phyloP scores from a whole-genome alignment of 2,797 vertebrate species.

The Lycodopsis pacificus region DNA sequence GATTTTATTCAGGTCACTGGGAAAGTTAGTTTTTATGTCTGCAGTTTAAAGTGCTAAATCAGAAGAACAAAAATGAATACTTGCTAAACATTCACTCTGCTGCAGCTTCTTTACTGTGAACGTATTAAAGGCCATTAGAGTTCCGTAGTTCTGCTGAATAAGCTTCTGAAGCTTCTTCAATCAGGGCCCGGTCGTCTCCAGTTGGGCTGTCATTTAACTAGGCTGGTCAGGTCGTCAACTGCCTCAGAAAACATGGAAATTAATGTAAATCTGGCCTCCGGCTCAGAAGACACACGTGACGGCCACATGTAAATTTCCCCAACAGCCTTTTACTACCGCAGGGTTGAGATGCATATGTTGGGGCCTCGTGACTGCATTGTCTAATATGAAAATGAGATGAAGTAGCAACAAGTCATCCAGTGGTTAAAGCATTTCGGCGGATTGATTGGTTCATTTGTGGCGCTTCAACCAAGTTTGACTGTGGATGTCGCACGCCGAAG shows the following conservation, averaged over 20 bases:
- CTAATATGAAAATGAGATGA: conserved; percentile 41
- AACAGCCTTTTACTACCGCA: conserved; percentile 44
- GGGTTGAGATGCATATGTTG: conserved; percentile 20
- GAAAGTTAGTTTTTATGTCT: not conserved
- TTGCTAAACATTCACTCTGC: not conserved
- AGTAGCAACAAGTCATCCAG: conserved; percentile 5
- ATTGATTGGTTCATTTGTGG: not conserved
- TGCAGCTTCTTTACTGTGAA: not conserved
- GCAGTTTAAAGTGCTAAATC: conserved; percentile 5
- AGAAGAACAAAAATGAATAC: not conserved
- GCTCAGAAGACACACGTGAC: conserved; percentile 58
- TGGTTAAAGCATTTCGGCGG: not conserved
- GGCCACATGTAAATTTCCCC: conserved; percentile 74
- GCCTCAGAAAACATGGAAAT: conserved; percentile 76
- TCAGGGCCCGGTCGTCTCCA: not conserved
- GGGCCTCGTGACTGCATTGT: conserved; percentile 21
- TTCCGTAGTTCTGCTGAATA: conserved; percentile 29
- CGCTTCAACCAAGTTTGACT: conserved; percentile 10
- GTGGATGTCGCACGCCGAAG: not conserved
- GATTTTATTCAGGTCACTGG: not conserved
- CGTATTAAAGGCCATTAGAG: conserved; percentile 14
- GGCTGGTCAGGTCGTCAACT: conserved; percentile 47
- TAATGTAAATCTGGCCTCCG: conserved; percentile 77
- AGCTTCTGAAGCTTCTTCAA: conserved; percentile 14
- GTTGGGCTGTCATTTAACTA: conserved; percentile 28